These are phyloP conservation scores for Dendrocopos noguchii DNA, from an alignment of 2,113 vertebrate genomes.

Conservation along the genomic window DNA sequence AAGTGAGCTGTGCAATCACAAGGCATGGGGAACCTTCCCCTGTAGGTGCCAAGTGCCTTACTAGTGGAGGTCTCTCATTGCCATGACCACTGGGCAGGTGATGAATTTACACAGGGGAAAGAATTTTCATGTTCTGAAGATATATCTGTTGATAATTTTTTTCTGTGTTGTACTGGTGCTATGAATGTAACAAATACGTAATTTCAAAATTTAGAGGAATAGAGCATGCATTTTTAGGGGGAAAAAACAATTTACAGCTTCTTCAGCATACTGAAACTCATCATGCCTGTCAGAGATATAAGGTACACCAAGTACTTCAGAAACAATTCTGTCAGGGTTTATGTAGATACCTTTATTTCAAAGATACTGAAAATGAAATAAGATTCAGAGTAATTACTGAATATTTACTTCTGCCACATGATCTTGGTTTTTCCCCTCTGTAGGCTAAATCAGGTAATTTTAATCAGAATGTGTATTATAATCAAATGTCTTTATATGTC, in stretches of 20 bases:
- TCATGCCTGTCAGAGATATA: not conserved
- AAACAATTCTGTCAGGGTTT: constrained; percentile 14
- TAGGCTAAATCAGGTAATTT: constrained; percentile 26
- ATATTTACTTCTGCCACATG: not conserved
- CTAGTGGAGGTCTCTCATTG: not conserved
- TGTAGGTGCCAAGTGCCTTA: not conserved
- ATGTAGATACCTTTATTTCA: constrained; percentile 19
- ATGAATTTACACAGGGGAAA: not conserved
- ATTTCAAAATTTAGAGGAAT: not conserved
- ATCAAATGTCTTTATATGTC: constrained; percentile 36
- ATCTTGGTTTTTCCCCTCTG: constrained; percentile 6
- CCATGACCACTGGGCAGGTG: accelerated
- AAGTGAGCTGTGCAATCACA: not conserved
- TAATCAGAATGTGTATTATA: constrained; percentile 32
- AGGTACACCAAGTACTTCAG: not conserved
- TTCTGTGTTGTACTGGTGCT: not conserved
- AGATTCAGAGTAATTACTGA: constrained; percentile 13
- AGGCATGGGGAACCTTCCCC: not conserved
- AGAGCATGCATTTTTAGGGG: not conserved
- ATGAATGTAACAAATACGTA: not conserved
- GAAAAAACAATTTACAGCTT: not conserved
- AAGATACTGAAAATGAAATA: constrained; percentile 33
- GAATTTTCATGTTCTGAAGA: not conserved
- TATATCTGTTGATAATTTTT: not conserved
- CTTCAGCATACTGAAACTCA: not conserved